Base-by-base conservation (phyloP, 2,797 vertebrate genomes). In the Brachymystax lenok region DNA sequence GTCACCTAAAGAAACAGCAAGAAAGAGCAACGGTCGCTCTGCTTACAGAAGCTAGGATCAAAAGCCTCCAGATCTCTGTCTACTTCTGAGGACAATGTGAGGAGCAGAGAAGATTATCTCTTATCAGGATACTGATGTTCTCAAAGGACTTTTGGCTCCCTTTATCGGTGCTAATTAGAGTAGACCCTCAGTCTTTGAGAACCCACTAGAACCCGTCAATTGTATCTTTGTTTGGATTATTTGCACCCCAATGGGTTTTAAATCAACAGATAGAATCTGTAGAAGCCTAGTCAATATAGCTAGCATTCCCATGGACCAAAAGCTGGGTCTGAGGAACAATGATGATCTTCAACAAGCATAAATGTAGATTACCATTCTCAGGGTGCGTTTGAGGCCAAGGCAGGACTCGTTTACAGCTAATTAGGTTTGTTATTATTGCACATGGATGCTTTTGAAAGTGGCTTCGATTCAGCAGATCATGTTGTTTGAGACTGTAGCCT, bases 341-440 rank as follows among this genome's bases (percentile, higher is more conserved):
- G 88, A 80, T 80, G 59, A 63, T 88, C 81, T 85, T 88, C 86
- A 87, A 88, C 90, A 85, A 86, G 82, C 86, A 91, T 93, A 89
- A 90, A 82, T 74, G 72, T 82, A 91, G 91, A 93, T 93, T 92
- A 84, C 75, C 46, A 86, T 81, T 88, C 80, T 64, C 87, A 85
- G 85, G 74, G 78, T 80, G 83, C 82, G 14, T 87, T 84, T 82
- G 71, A 17, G 89, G 87, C 87, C 89, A 89, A 85, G 74, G 79
- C 87, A 84, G 3, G 77, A 69, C 87, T 87, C 88, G 89, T 90
- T 91, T 87, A 91, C 83, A 86, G 85, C 88, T 93, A 93, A 93
- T 93, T 93, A 92, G 89, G 83, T 24, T 74, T 78, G 84, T 86
- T 86, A 84, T 75, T 77, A 84, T 91, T 88, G 87, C 90, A 78